Base-by-base conservation (phyloP, 2,797 vertebrate genomes). In the Schizopygopsis malacanthus region DNA sequence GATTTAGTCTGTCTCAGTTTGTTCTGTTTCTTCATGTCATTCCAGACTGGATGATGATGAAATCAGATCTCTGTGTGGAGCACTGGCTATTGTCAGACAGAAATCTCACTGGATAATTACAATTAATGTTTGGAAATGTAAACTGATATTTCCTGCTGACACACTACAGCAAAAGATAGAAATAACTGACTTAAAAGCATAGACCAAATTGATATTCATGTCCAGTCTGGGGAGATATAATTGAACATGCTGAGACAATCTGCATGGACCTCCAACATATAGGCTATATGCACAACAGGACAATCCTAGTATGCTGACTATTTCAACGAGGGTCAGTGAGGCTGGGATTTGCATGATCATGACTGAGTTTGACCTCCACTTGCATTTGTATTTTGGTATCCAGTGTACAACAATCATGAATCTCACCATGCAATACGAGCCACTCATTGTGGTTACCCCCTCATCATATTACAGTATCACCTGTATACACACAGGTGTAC, bases 361-460 rank as follows among this genome's bases (percentile, higher is more conserved):
- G 67, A 73, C 70, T 72, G 22, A 45, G 25, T 47, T 43, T 79
- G 39, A 76, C 20, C 43, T 20, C 39, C n/a, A 28, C 25, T 61
- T 71, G 63, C 69, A 63, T 77, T 80, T 82, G 73, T 72, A 28
- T 69, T 54, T 54, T 88, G 86, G 87, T 88, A 77, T 85, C 85
- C 79, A 88, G 78, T 70, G 52, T 47, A 85, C 69, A 82, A 65
- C 78, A n/a, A 39, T 79, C 73, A 69, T 67, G 70, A 75, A 85
- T 63, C 69, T 81, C 85, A 81, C 52, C 80, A 52, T 61, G 87
- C 81, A 90, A 90, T 86, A 83, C 78, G 87, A 90, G 80, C 87
- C 87, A 71, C n/a, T 39, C 80, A 37, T 81, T 72, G 75, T 50
- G 63, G 86, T 85, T 39, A 87, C 71, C 85, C 71, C 63, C 80